These are phyloP conservation scores for Aphelocoma californica DNA, from an alignment of 2,797 vertebrate genomes.

Conservation along the genomic window DNA sequence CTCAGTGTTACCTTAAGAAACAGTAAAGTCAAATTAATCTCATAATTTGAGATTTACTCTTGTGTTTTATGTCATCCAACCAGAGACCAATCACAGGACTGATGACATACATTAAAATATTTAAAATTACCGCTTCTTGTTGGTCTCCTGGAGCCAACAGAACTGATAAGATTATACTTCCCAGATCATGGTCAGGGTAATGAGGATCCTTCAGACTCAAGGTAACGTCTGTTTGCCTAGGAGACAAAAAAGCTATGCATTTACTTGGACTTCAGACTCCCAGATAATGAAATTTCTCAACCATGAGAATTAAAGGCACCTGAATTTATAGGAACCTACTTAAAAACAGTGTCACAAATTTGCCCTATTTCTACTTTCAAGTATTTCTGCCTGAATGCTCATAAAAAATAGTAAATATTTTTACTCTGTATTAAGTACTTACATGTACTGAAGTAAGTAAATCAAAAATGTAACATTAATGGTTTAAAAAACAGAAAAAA, in stretches of 20 bases:
- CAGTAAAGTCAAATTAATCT: not conserved
- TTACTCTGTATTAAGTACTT: not conserved
- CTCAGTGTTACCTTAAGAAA: not conserved
- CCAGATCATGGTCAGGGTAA: constrained; percentile 89
- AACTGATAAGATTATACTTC: constrained; percentile 83
- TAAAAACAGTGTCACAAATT: not conserved
- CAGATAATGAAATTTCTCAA: not conserved
- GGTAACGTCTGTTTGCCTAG: constrained; percentile 85
- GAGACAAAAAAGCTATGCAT: not conserved
- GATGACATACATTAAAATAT: not conserved
- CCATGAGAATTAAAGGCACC: not conserved
- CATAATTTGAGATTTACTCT: not conserved
- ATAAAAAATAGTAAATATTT: not conserved
- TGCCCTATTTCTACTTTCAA: not conserved
- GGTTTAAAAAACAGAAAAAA: not conserved
- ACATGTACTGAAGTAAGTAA: not conserved
- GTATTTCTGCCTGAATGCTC: not conserved
- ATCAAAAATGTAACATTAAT: not conserved
- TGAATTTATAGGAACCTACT: not conserved
- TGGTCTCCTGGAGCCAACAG: constrained; percentile 84
- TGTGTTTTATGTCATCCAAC: not conserved
- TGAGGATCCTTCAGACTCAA: constrained; percentile 90
- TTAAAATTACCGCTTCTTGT: constrained; percentile 84
- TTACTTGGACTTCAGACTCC: not conserved
- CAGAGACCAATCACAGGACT: not conserved